phyloP scores from a whole-genome alignment of 2,888 invertebrate species.

The Mesorhabditis spiculigera region DNA sequence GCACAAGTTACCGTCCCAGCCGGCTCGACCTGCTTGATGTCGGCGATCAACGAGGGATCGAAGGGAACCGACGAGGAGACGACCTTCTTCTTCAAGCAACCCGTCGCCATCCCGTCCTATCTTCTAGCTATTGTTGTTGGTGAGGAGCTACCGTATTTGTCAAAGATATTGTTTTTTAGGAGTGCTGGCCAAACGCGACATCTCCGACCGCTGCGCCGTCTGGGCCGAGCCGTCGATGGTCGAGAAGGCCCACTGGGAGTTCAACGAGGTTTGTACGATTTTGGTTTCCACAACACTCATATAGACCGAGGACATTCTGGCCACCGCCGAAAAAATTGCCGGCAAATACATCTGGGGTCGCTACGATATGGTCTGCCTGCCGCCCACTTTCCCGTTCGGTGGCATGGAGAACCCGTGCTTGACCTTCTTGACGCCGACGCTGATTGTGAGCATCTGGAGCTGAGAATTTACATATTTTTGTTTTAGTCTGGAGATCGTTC shows the following conservation, averaged over 20 bases:
- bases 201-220: conserved; percentile 68
- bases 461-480: background rate
- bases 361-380: conserved; percentile 82
- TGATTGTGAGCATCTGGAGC: conserved; percentile 67
- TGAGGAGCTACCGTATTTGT: conserved; percentile 57
- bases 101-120: conserved; percentile 82
- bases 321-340: conserved; percentile 39
- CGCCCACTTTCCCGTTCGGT: conserved; percentile 88
- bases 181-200: conserved; percentile 66
- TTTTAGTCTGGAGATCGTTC: conserved; percentile 82
- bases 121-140: conserved; percentile 85
- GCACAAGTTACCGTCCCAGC: conserved; percentile 72
- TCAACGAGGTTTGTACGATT: conserved; percentile 67
- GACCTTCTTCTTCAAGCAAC: conserved; percentile 56
- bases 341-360: conserved; percentile 56
- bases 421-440: conserved; percentile 88
- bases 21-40: conserved; percentile 81
- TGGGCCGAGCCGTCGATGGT: conserved; percentile 85
- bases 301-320: conserved; percentile 37
- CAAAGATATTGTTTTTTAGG: background rate
- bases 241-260: conserved; percentile 81
- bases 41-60: conserved; percentile 66
- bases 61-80: conserved; percentile 35
- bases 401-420: conserved; percentile 97
- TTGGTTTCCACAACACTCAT: background rate